Conservation (phyloP, 2,797 vertebrate genomes). For the Darevskia nairensis region DNA sequence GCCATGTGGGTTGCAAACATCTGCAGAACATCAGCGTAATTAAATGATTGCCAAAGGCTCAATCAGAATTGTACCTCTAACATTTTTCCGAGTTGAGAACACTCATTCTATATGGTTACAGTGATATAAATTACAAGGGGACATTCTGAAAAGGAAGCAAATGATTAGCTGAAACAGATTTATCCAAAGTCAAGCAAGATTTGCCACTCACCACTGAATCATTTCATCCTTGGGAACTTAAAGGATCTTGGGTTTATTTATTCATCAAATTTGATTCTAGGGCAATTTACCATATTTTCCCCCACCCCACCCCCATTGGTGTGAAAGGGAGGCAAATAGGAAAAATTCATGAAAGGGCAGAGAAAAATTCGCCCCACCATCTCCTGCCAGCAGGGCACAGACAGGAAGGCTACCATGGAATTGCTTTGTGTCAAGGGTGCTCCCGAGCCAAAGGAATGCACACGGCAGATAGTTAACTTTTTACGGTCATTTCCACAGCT, state of each 20-base stretch:
- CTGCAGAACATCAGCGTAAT: constrained; percentile 74
- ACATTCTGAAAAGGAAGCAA: constrained; percentile 47
- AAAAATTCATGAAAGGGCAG: too few species aligned
- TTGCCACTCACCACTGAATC: constrained; percentile 15
- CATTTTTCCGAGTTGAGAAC: constrained; percentile 74
- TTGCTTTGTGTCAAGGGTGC: too few species aligned
- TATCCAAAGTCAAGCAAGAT: neutral
- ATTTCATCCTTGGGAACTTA: neutral
- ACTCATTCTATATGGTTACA: constrained; percentile 39
- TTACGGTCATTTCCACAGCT: too few species aligned
- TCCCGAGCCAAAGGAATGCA: too few species aligned
- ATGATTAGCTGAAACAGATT: neutral
- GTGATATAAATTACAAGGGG: constrained; percentile 29
- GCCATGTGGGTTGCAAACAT: constrained; percentile 70
- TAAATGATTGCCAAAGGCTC: constrained; percentile 70
- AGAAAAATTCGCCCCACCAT: too few species aligned
- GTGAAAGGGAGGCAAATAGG: too few species aligned
- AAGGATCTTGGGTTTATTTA: neutral
- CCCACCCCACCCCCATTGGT: neutral
- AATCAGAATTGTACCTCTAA: constrained; percentile 65
- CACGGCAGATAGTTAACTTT: too few species aligned
- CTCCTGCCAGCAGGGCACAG: too few species aligned
- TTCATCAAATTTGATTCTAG: neutral
- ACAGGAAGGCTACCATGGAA: too few species aligned
- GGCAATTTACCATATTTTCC: neutral